Evolutionary conservation across 1,140 invertebrate species (phyloP).

Genomic region (Dendrolimus kikuchii): DNA sequence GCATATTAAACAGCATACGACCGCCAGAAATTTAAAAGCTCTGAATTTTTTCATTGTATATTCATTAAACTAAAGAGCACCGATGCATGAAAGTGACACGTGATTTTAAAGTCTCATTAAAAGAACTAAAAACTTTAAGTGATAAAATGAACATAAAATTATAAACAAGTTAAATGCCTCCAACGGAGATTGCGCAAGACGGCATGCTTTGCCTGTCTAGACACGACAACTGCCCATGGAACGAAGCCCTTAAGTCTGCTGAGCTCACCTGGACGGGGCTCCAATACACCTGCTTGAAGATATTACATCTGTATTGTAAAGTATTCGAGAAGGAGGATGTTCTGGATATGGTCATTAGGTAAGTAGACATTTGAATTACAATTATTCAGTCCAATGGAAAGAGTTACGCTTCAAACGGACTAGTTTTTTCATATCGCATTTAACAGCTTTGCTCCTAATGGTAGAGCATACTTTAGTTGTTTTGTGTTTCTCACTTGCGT

Average conservation of each 20-base stretch:
- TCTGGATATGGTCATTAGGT: slow-evolving; percentile 86
- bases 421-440: too few species aligned
- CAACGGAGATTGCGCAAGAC: slow-evolving; percentile 48
- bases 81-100: too few species aligned
- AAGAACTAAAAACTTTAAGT: slow-evolving; percentile 10
- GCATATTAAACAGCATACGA: too few species aligned
- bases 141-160: slow-evolving; percentile 11
- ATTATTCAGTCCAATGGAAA: not conserved
- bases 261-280: slow-evolving; percentile 83
- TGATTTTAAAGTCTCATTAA: not conserved
- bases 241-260: slow-evolving; percentile 65
- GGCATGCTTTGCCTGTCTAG: slow-evolving; percentile 75
- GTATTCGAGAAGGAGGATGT: slow-evolving; percentile 86
- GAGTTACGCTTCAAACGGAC: not conserved
- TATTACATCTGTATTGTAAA: slow-evolving; percentile 86
- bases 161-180: slow-evolving; percentile 53
- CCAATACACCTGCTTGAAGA: slow-evolving; percentile 83
- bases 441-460: too few species aligned
- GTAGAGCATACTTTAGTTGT: too few species aligned
- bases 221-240: slow-evolving; percentile 74
- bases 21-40: too few species aligned
- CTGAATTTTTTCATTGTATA: too few species aligned
- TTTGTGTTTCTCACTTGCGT: too few species aligned
- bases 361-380: slow-evolving; percentile 38
- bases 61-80: too few species aligned